A percentile compares a stretch with the other conserved stretches of the same genome.
Conservation (phyloP, 30 jellyfish, hydroid and myxozoan species). For the Aurelia sp. region DNA sequence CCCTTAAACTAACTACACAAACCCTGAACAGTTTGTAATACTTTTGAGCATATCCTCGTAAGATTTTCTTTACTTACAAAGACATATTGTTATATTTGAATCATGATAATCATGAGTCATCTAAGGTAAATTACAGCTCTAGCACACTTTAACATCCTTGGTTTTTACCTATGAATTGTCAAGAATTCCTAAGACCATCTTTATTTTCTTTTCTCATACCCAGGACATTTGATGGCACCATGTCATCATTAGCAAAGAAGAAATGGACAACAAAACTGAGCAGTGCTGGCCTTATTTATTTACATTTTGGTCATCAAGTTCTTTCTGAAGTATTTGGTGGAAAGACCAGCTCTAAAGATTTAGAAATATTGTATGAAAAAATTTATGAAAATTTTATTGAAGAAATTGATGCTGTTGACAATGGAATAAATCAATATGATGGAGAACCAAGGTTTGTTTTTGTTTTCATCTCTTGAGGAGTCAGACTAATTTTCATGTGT, state of each 20-base stretch:
- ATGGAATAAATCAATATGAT: slow-evolving; percentile 92
- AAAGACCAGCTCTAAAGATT: slow-evolving; percentile 15
- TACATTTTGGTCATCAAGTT: slow-evolving; percentile 89
- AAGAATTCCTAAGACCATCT: too few species aligned
- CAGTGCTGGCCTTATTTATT: slow-evolving; percentile 97
- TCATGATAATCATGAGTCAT: too few species aligned
- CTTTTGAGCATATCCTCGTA: too few species aligned
- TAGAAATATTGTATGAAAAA: slow-evolving; percentile 62
- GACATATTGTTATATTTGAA: too few species aligned
- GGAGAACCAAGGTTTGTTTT: slow-evolving; percentile 84
- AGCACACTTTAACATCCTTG: too few species aligned
- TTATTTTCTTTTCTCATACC: background rate
- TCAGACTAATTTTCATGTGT: too few species aligned
- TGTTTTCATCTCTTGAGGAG: background rate
- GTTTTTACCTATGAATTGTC: too few species aligned
- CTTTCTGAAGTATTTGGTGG: slow-evolving; percentile 59
- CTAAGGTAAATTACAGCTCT: too few species aligned
- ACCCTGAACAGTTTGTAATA: too few species aligned
- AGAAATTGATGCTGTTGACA: slow-evolving; percentile 95
- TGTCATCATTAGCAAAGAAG: slow-evolving; percentile 76
- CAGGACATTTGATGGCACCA: slow-evolving; percentile 91
- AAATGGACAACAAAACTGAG: slow-evolving; percentile 91
- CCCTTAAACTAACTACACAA: too few species aligned
- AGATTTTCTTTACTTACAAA: too few species aligned
- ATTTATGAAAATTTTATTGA: slow-evolving; percentile 88